Conservation (phyloP, 2,888 invertebrate genomes). For the Ichneumoninae sp. region DNA sequence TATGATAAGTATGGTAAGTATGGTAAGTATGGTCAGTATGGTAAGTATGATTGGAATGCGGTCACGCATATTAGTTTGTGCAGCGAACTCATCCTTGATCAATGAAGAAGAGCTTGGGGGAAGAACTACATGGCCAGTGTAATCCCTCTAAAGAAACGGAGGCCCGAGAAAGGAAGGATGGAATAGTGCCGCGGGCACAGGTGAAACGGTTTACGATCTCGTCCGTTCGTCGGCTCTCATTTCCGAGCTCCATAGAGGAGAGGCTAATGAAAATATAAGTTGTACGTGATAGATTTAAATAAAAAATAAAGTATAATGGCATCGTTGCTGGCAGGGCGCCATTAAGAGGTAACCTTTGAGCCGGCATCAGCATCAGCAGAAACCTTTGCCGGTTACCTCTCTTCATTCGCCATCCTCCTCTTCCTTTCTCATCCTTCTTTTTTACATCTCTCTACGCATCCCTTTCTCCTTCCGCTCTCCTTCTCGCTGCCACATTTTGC, state of each 20-base stretch:
- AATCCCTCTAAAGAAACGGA: conserved; percentile 44
- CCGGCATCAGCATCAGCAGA: conserved; percentile 47
- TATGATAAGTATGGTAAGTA: too few relatives aligned
- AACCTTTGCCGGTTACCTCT: conserved; percentile 63
- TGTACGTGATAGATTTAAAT: conserved; percentile 80
- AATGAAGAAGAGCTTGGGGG: background rate
- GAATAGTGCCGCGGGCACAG: conserved; percentile 68
- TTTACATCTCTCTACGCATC: conserved; percentile 33
- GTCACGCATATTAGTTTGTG: background rate
- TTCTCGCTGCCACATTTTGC: conserved; percentile 30
- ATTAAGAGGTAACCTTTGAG: conserved; percentile 70
- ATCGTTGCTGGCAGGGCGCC: conserved; percentile 72
- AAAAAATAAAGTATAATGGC: conserved; percentile 76
- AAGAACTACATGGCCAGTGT: background rate
- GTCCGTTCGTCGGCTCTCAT: conserved; percentile 48
- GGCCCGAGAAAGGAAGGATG: conserved; percentile 47
- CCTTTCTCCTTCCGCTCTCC: conserved; percentile 12
- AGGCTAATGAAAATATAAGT: conserved; percentile 84
- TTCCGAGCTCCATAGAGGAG: conserved; percentile 70
- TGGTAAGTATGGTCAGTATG: too few relatives aligned
- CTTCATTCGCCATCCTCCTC: conserved; percentile 44
- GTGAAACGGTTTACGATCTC: conserved; percentile 71
- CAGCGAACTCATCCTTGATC: too few relatives aligned
- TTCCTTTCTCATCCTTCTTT: conserved; percentile 37
- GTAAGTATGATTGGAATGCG: background rate